A percentile compares a stretch with the other conserved stretches of the same genome.
Conservation (phyloP, 2,797 vertebrate species). For the Rhinogobio ventralis region DNA sequence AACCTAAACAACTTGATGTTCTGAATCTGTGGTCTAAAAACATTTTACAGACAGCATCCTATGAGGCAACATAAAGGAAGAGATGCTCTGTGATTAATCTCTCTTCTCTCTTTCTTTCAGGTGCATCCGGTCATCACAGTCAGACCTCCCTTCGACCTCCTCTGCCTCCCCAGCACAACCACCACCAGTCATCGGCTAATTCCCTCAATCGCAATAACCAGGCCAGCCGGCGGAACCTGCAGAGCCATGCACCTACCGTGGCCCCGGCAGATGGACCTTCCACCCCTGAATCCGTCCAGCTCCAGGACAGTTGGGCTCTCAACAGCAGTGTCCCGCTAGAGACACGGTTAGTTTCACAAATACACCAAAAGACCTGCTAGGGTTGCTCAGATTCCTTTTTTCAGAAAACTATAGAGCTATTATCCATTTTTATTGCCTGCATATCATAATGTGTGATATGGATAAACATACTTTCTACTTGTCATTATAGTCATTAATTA, state of each 20-base stretch:
- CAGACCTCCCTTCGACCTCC: constrained; percentile 83
- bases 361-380: neutral
- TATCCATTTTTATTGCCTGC: neutral
- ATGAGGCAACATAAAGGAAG: neutral
- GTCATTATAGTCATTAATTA: neutral
- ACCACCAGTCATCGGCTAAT: constrained; percentile 88
- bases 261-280: constrained; percentile 85
- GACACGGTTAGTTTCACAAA: constrained; percentile 78
- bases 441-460: neutral
- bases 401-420: neutral
- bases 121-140: constrained; percentile 86
- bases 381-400: neutral
- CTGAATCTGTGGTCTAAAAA: neutral
- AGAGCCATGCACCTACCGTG: constrained; percentile 80
- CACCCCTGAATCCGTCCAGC: constrained; percentile 88
- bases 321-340: constrained; percentile 90
- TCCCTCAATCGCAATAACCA: constrained; percentile 88
- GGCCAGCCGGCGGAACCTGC: constrained; percentile 84
- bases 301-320: constrained; percentile 91
- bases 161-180: constrained; percentile 86
- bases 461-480: neutral
- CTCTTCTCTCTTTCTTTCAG: constrained; percentile 66
- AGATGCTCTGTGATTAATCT: constrained; percentile 13
- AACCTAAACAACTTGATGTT: neutral
- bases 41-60: constrained; percentile 2